A percentile compares a stretch with the other conserved stretches of the same genome.
These are phyloP conservation scores for Scomberomorus guttatus DNA, from an alignment of 2,797 vertebrate species.

Conservation along the genomic window DNA sequence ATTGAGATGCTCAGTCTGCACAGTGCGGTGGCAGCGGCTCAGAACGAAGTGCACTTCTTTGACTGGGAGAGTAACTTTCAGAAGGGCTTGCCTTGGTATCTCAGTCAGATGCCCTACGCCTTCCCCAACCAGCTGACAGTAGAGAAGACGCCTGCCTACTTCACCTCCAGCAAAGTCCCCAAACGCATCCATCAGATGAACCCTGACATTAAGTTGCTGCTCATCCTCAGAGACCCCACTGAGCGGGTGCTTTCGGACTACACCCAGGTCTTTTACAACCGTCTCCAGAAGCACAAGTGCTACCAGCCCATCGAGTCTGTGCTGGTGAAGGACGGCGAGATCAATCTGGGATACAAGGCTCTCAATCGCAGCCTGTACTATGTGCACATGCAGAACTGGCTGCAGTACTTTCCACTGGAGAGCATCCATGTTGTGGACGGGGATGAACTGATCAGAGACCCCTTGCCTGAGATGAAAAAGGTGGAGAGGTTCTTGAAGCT, in stretches of 20 bases:
- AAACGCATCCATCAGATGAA: slow-evolving; percentile 91
- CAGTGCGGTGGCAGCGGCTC: slow-evolving; percentile 89
- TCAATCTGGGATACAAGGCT: slow-evolving; percentile 95
- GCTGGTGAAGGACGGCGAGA: slow-evolving; percentile 89
- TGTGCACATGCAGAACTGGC: slow-evolving; percentile 94
- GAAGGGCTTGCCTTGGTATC: slow-evolving; percentile 93
- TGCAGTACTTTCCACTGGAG: slow-evolving; percentile 90
- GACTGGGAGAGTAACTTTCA: slow-evolving; percentile 95
- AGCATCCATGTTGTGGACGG: slow-evolving; percentile 95
- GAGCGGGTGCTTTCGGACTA: slow-evolving; percentile 98
- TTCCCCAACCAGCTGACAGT: slow-evolving; percentile 91
- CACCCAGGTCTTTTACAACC: slow-evolving; percentile 98
- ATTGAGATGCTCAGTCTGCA: slow-evolving; percentile 98
- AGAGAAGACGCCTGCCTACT: slow-evolving; percentile 98
- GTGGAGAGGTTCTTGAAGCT: slow-evolving; percentile 93
- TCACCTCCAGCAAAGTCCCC: slow-evolving; percentile 93
- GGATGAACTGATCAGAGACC: slow-evolving; percentile 93
- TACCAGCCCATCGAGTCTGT: slow-evolving; percentile 92
- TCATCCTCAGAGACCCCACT: slow-evolving; percentile 96
- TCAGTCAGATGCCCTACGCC: slow-evolving; percentile 94
- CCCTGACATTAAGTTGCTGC: slow-evolving; percentile 90
- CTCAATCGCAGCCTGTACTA: slow-evolving; percentile 96
- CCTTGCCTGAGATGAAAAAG: slow-evolving; percentile 93
- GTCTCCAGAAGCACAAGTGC: slow-evolving; percentile 93
- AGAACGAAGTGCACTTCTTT: slow-evolving; percentile 97